Evolutionary conservation across 2,888 invertebrate species (phyloP).

Genomic region (Agriopis aurantiaria): DNA sequence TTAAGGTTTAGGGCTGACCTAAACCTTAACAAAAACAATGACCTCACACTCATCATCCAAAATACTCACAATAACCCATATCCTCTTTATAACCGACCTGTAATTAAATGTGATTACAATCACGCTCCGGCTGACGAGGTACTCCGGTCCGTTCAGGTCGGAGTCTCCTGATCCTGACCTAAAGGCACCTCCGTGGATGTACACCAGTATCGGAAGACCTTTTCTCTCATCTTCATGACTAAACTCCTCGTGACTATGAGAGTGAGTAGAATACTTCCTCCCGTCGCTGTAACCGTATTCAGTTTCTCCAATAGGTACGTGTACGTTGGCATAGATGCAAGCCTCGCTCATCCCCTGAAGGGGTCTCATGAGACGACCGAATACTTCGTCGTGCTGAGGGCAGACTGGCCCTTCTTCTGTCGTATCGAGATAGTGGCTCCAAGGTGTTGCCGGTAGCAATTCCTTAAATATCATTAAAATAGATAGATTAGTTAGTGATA

Average conservation of each 20-base stretch:
- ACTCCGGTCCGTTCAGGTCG: conserved; percentile 75
- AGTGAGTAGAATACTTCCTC: neutral
- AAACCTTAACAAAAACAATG: neutral
- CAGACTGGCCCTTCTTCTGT: conserved; percentile 87
- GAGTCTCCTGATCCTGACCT: conserved; percentile 74
- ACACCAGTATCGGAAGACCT: conserved; percentile 71
- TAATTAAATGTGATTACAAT: conserved; percentile 81
- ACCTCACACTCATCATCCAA: no score
- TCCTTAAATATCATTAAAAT: conserved; percentile 68
- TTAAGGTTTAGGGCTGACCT: no score
- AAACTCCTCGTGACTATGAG: neutral
- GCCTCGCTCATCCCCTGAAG: conserved; percentile 65
- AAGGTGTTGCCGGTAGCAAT: conserved; percentile 80
- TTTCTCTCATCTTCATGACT: neutral
- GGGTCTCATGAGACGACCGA: conserved; percentile 62
- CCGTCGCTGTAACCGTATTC: neutral
- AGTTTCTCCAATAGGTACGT: conserved; percentile 59
- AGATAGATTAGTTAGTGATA: neutral
- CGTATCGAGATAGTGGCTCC: conserved; percentile 84
- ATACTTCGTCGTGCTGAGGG: conserved; percentile 84
- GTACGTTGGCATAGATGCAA: conserved; percentile 76
- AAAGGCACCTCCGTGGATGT: conserved; percentile 77
- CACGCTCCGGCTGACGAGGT: conserved; percentile 67
- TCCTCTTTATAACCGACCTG: conserved; percentile 56
- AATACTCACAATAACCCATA: no score